phyloP scores from a whole-genome alignment of 2,888 invertebrate species.

The Subacronicta megacephala region DNA sequence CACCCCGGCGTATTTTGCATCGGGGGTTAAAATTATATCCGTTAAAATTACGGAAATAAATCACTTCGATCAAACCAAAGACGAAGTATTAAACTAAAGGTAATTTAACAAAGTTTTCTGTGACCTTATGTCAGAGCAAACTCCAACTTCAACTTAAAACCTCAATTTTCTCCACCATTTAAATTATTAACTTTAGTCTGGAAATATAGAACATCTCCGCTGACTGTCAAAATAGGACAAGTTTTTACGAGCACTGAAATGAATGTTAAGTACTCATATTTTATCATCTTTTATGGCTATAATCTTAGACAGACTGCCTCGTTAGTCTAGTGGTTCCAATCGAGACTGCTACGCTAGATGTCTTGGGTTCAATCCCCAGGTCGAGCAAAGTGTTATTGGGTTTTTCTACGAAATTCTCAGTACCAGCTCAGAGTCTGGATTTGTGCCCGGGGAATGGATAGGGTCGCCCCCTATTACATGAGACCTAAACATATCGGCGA shows the following conservation, averaged over 20 bases:
- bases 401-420: no score
- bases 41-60: conserved; percentile 7
- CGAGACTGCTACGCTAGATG: no score
- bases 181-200: conserved; percentile 29
- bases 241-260: conserved; percentile 24
- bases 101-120: conserved; percentile 36
- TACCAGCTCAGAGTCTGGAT: no score
- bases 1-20: no score
- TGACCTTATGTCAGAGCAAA: conserved; percentile 24
- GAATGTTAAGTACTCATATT: conserved; percentile 15
- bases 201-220: conserved; percentile 14
- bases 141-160: conserved; percentile 31
- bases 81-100: conserved; percentile 4
- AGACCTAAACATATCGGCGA: no score
- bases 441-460: no score
- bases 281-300: conserved; percentile 5
- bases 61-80: conserved; percentile 19
- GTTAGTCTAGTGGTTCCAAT: no score
- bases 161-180: conserved; percentile 32
- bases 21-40: neutral
- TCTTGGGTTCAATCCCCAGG: no score
- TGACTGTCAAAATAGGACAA: conserved; percentile 5
- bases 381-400: no score
- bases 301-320: no score
- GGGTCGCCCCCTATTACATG: no score